Conservation (phyloP, 2,797 vertebrate genomes). For the Acrossocheilus fasciatus region DNA sequence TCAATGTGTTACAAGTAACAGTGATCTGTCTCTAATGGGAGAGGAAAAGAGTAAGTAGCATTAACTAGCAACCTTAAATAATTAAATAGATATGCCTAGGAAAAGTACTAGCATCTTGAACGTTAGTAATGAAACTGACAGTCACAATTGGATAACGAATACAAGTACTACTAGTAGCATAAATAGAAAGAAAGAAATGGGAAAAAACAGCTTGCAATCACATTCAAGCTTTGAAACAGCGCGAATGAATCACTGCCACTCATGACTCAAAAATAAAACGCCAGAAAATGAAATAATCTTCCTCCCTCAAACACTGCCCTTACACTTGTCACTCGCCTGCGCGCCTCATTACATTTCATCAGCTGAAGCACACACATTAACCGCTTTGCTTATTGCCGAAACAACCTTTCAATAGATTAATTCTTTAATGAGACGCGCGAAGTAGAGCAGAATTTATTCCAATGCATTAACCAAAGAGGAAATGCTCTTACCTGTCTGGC, state of each 20-base stretch:
- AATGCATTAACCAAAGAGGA: slow-evolving; percentile 18
- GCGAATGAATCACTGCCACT: background rate
- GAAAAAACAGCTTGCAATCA: background rate
- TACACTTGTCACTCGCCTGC: background rate
- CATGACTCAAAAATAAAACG: background rate
- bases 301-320: background rate
- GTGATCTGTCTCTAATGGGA: background rate
- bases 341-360: slow-evolving; percentile 6
- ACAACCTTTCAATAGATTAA: slow-evolving; percentile 11
- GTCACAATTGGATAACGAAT: too few species aligned
- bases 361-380: slow-evolving; percentile 12
- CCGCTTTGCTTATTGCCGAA: background rate
- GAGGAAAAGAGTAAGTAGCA: background rate
- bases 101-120: background rate
- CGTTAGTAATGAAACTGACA: background rate
- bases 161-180: too few species aligned
- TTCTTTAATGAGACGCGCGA: background rate
- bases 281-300: background rate
- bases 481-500: slow-evolving; percentile 87
- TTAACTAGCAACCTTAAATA: background rate
- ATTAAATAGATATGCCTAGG: background rate
- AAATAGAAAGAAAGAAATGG: background rate
- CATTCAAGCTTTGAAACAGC: background rate
- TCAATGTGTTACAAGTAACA: background rate
- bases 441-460: slow-evolving; percentile 28